These are phyloP conservation scores for Hofmannophila pseudospretella DNA, from an alignment of 2,888 invertebrate species.

Conservation along the genomic window DNA sequence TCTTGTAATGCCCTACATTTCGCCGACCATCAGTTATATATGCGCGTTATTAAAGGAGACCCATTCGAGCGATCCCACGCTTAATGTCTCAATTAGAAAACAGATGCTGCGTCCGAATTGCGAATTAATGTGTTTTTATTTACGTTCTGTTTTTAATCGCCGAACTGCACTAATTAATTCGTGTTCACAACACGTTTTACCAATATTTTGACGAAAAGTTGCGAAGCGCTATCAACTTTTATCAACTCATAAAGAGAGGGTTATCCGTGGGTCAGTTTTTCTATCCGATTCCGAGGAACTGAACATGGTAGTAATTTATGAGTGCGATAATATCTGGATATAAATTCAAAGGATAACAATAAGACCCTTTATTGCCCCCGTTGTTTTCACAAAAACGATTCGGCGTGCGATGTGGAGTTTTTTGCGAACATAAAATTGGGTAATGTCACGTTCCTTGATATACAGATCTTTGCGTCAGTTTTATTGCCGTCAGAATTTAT, in stretches of 20 bases:
- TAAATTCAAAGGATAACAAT: slow-evolving; percentile 77
- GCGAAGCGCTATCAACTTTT: background rate
- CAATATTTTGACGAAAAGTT: background rate
- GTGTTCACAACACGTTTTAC: slow-evolving; percentile 1
- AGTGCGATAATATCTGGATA: slow-evolving; percentile 72
- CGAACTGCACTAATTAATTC: slow-evolving; percentile 28
- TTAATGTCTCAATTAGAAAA: slow-evolving; percentile 73
- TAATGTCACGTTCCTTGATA: slow-evolving; percentile 60
- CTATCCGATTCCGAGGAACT: slow-evolving; percentile 53
- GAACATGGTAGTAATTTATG: slow-evolving; percentile 69
- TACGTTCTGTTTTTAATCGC: slow-evolving; percentile 31
- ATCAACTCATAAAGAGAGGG: background rate
- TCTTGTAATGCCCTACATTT: slow-evolving; percentile 49
- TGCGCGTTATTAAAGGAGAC: slow-evolving; percentile 63
- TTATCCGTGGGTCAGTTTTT: slow-evolving; percentile 52
- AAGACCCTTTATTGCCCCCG: slow-evolving; percentile 72
- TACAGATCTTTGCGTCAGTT: slow-evolving; percentile 52
- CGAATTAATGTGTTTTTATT: slow-evolving; percentile 54
- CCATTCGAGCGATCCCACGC: slow-evolving; percentile 53
- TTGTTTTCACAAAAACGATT: slow-evolving; percentile 74
- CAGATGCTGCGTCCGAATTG: slow-evolving; percentile 52
- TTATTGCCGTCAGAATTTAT: slow-evolving; percentile 42
- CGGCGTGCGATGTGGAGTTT: slow-evolving; percentile 54
- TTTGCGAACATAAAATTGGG: slow-evolving; percentile 63
- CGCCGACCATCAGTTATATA: slow-evolving; percentile 56